Evolutionary conservation across 2,797 vertebrate species (phyloP), one percentile per base, ranked within the genome.

Genomic region (Anolis apletophallus): DNA sequence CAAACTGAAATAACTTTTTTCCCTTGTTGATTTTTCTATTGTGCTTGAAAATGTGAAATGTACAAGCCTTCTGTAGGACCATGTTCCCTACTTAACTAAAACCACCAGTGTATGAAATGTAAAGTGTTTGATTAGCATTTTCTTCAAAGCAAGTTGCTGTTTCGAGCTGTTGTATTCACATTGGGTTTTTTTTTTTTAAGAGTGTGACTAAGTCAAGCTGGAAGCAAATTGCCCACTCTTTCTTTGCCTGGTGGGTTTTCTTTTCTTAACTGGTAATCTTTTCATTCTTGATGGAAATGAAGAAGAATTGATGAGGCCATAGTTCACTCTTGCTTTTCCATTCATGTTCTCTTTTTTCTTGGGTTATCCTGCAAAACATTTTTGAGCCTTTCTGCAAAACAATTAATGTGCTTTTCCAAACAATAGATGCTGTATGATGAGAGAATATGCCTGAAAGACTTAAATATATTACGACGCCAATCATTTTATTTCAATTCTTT

Each of bases 11-110:
- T n/a, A 68, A 11, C 80, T 69, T n/a, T 36, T 34, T 69, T 71
- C 5, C 26, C 46, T 36, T 14, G 61, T 9, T 83, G 34, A 59
- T 57, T 3, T 16, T 83, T 29, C 40, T 29, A 40, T 5, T 40
- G 89, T 26, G 61, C 64, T 85, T 91, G 1, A 88, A 57, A 81
- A 76, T 76, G 36, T 76, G 32, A 69, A 81, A 76, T 76, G 29
- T 76, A 23, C 36, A 55, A 26, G 6, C 46, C 23, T 76, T 76
- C 36, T 50, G 14, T 74, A 76, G 52, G 75, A 26, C 23, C 10
- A 36, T n/a, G 14, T 82, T 46, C 69, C 10, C 61, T 76, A 10
- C n/a, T 67, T 71, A 68, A 64, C 72, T 69, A 55, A 81, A 86
- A 14, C 7, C 21, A 40, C 80, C 29, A 5, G 0, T 34, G 17